Conservation (phyloP, 1,140 invertebrate genomes). For the Spodoptera litura region DNA sequence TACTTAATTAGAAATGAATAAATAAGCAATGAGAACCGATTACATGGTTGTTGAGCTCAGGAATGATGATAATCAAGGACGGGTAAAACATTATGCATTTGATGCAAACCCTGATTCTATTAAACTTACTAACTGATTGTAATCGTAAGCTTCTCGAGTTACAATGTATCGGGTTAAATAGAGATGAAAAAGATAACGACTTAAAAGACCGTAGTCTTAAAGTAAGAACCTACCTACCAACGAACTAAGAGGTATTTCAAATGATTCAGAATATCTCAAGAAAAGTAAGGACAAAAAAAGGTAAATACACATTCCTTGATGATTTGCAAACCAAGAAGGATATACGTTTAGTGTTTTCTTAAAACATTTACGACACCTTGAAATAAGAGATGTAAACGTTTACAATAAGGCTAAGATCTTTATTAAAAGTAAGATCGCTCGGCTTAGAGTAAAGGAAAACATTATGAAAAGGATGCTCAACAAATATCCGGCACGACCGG, state of each 20-base stretch:
- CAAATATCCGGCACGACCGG: constrained; percentile 8
- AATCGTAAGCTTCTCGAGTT: not conserved
- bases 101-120: constrained; percentile 1
- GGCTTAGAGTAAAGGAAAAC: not conserved
- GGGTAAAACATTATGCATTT: constrained; percentile 13
- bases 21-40: constrained; percentile 54
- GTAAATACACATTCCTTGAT: constrained; percentile 17
- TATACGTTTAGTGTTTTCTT: constrained; percentile 1
- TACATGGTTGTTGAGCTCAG: constrained; percentile 51
- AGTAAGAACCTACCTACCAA: too few relatives aligned
- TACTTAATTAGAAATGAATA: constrained; percentile 57
- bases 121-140: not conserved
- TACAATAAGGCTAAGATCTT: constrained; percentile 1
- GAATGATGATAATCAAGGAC: constrained; percentile 26
- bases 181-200: not conserved
- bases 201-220: not conserved
- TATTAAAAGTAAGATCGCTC: not conserved
- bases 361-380: constrained; percentile 25
- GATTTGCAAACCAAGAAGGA: not conserved
- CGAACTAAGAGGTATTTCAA: not conserved
- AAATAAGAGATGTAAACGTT: constrained; percentile 7
- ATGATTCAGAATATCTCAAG: not conserved
- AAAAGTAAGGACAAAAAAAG: not conserved
- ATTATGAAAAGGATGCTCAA: not conserved
- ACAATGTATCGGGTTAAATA: not conserved